phyloP scores from a whole-genome alignment of 2,113 vertebrate genomes.

The Onychostoma macrolepis region DNA sequence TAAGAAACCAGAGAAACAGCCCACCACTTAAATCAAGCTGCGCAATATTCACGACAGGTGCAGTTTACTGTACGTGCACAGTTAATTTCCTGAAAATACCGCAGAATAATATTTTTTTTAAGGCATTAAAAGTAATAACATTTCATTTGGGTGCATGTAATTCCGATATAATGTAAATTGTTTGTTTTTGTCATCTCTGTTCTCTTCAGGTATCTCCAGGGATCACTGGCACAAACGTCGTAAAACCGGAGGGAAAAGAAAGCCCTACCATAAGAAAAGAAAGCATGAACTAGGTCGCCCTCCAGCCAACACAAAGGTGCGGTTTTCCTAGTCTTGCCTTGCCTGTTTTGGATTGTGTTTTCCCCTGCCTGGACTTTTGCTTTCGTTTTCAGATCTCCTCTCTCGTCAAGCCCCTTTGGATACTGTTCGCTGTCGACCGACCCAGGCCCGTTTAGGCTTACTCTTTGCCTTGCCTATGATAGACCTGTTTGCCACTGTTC shows the following conservation, averaged over 20 bases:
- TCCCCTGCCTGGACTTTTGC: too few relatives aligned
- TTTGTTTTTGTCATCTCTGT: neutral
- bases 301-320: conserved; percentile 92
- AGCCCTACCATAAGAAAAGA: conserved; percentile 97
- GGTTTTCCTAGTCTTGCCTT: too few relatives aligned
- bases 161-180: neutral
- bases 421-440: too few relatives aligned
- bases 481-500: too few relatives aligned
- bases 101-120: neutral
- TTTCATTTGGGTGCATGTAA: too few relatives aligned
- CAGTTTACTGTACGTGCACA: neutral
- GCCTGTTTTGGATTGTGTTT: too few relatives aligned
- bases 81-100: neutral
- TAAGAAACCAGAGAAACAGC: too few relatives aligned
- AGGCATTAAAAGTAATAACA: neutral
- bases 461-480: too few relatives aligned
- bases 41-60: neutral
- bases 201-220: conserved; percentile 87
- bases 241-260: conserved; percentile 96
- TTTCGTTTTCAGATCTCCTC: too few relatives aligned
- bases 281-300: conserved; percentile 97
- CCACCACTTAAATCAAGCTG: neutral
- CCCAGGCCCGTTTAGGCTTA: too few relatives aligned
- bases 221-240: conserved; percentile 98
- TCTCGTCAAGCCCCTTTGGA: too few relatives aligned